Percentiles rank a stretch among this genome's conserved stretches.
Evolutionary conservation across 1,140 invertebrate genomes (phyloP).

Genomic region (Papilio machaon): DNA sequence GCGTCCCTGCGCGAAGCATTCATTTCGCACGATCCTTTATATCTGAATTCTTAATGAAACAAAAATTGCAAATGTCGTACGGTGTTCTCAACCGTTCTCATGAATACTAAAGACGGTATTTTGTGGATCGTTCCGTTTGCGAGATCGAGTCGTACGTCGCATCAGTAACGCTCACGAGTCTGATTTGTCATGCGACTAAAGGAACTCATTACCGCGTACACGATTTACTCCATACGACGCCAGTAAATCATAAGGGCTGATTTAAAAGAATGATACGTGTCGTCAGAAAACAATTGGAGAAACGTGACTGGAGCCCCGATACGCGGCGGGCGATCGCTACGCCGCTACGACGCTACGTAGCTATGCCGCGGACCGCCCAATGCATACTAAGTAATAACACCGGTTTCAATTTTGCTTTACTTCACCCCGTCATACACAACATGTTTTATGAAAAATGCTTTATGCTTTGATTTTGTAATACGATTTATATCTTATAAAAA

Average conservation of each 20-base stretch:
- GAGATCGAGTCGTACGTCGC: slow-evolving; percentile 64
- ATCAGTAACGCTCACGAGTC: slow-evolving; percentile 66
- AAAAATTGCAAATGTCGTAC: slow-evolving; percentile 79
- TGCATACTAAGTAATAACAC: slow-evolving; percentile 78
- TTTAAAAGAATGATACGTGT: slow-evolving; percentile 80
- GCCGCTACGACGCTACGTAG: slow-evolving; percentile 52
- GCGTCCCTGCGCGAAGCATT: slow-evolving; percentile 51
- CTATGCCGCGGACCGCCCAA: slow-evolving; percentile 69
- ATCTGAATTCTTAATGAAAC: slow-evolving; percentile 79
- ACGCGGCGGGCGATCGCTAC: slow-evolving; percentile 69
- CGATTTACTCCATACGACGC: slow-evolving; percentile 59
- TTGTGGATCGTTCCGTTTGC: slow-evolving; percentile 72
- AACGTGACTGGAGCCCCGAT: slow-evolving; percentile 72
- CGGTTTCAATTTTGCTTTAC: slow-evolving; percentile 77
- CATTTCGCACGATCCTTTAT: slow-evolving; percentile 71
- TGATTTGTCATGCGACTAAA: slow-evolving; percentile 65
- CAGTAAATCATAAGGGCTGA: slow-evolving; percentile 75
- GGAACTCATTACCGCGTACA: slow-evolving; percentile 62
- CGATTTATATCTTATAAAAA: slow-evolving; percentile 43
- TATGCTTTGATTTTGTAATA: slow-evolving; percentile 8
- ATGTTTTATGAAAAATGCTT: slow-evolving; percentile 50
- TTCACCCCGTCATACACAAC: slow-evolving; percentile 54
- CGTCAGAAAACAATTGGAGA: slow-evolving; percentile 81
- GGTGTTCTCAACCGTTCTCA: slow-evolving; percentile 66
- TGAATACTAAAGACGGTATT: slow-evolving; percentile 80